These are phyloP conservation scores for Molossus alvarezi DNA, from an alignment of 2,797 vertebrate genomes.

Conservation along the genomic window DNA sequence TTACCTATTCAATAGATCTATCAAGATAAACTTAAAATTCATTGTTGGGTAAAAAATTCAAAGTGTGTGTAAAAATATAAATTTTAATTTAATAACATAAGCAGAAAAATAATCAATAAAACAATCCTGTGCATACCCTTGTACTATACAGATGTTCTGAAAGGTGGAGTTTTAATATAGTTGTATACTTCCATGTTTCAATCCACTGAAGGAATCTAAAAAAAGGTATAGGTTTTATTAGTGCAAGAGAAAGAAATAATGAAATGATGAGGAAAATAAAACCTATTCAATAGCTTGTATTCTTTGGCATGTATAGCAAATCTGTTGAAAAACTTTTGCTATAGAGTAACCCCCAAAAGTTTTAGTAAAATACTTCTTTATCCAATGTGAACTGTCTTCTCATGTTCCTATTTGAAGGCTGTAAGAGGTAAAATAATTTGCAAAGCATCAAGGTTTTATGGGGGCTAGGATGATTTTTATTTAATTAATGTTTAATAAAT, in stretches of 20 bases:
- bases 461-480: not conserved
- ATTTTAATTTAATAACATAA: not conserved
- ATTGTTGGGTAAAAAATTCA: not conserved
- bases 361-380: slow-evolving; percentile 25
- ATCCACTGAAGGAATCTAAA: slow-evolving; percentile 31
- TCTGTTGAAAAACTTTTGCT: not conserved
- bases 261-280: slow-evolving; percentile 42
- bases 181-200: not conserved
- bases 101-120: slow-evolving; percentile 22
- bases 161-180: not conserved
- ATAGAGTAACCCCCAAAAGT: not conserved
- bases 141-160: not conserved
- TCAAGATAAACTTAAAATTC: not conserved
- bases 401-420: not conserved
- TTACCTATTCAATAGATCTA: not conserved
- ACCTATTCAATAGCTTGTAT: not conserved
- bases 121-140: not conserved
- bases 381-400: not conserved
- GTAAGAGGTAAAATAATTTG: slow-evolving; percentile 6
- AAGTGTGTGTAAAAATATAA: not conserved
- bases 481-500: slow-evolving; percentile 40
- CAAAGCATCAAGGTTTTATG: not conserved
- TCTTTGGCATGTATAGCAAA: not conserved
- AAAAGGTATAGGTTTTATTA: slow-evolving; percentile 6
- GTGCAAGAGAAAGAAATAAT: slow-evolving; percentile 37